Evolutionary conservation across 2,888 invertebrate species (phyloP), one percentile per base, ranked within the genome.

Genomic region (Rhynchonema sp.): DNA sequence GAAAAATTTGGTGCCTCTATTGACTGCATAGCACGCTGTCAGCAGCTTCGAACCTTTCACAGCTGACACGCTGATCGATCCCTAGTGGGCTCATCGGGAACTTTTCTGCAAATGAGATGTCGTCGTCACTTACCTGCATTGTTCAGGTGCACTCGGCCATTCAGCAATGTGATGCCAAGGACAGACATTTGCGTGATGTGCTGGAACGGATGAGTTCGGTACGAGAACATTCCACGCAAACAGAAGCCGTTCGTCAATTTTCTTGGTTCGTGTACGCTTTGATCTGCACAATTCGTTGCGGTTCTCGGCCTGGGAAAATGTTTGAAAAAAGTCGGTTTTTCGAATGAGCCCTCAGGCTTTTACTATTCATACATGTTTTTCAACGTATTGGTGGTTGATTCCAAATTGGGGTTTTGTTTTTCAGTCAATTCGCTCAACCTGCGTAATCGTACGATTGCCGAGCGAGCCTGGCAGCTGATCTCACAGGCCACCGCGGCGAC

Each of bases 81-180:
- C n/a, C n/a, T n/a, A n/a, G n/a, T n/a, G n/a, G n/a, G n/a, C n/a
- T n/a, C n/a, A n/a, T n/a, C n/a, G n/a, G n/a, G n/a, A n/a, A n/a
- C n/a, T n/a, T n/a, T n/a, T n/a, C n/a, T n/a, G n/a, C n/a, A n/a
- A n/a, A n/a, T n/a, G n/a, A n/a, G n/a, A n/a, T n/a, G n/a, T n/a
- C n/a, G n/a, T n/a, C n/a, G n/a, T n/a, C n/a, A n/a, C n/a, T n/a
- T n/a, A 38, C 38, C 9, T 38, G 38, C 9, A 13, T 13, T 38
- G 9, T 38, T 38, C 9, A 68, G 46, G 71, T 74, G 22, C 63
- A 65, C 55, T 52, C 63, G 28, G 72, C 73, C 38, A 70, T 69
- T 57, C 64, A 65, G 17, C 59, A 59, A 52, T 26, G 23, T n/a
- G 46, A 61, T 46, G 27, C 56, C 25, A 55, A 54, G 25, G 59